A percentile compares a stretch with the other conserved stretches of the same genome.
Conservation (phyloP, 2,888 invertebrate species). For the Drosophila mettleri region DNA sequence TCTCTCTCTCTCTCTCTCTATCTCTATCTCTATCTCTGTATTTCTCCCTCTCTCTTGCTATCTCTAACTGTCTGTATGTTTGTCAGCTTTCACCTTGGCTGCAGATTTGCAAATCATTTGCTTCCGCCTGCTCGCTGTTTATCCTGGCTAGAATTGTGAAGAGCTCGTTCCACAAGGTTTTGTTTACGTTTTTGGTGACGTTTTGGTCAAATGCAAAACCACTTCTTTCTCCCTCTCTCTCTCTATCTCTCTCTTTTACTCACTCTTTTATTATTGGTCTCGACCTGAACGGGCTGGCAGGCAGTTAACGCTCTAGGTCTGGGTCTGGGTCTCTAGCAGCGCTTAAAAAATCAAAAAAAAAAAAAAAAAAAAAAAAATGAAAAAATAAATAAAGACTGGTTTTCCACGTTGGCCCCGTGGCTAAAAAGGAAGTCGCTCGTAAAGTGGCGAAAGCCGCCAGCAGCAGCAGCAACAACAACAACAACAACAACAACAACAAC, state of each 20-base stretch:
- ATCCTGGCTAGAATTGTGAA: slow-evolving; percentile 39
- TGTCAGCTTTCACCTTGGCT: slow-evolving; percentile 57
- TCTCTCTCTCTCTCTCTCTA: background rate
- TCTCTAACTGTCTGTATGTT: slow-evolving; percentile 18
- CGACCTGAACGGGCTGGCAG: slow-evolving; percentile 2
- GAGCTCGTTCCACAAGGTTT: slow-evolving; percentile 27
- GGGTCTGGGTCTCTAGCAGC: slow-evolving; percentile 28
- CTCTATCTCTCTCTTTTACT: background rate
- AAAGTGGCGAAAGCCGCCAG: slow-evolving; percentile 77
- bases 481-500: slow-evolving; percentile 17
- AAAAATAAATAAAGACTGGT: slow-evolving; percentile 40
- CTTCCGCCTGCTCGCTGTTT: slow-evolving; percentile 46
- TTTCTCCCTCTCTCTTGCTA: background rate
- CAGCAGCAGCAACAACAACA: slow-evolving; percentile 23
- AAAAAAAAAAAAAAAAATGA: background rate
- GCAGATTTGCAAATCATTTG: slow-evolving; percentile 63
- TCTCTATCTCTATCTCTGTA: background rate
- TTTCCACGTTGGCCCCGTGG: slow-evolving; percentile 55
- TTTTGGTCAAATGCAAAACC: slow-evolving; percentile 29
- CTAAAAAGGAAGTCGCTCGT: slow-evolving; percentile 76
- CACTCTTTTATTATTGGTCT: background rate
- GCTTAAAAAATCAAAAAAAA: slow-evolving; percentile 27
- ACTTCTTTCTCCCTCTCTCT: background rate
- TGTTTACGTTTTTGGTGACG: slow-evolving; percentile 52
- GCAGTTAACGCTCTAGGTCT: slow-evolving; percentile 18